Evolutionary conservation across 1,140 invertebrate genomes (phyloP).

Genomic region (Orussus abietinus): DNA sequence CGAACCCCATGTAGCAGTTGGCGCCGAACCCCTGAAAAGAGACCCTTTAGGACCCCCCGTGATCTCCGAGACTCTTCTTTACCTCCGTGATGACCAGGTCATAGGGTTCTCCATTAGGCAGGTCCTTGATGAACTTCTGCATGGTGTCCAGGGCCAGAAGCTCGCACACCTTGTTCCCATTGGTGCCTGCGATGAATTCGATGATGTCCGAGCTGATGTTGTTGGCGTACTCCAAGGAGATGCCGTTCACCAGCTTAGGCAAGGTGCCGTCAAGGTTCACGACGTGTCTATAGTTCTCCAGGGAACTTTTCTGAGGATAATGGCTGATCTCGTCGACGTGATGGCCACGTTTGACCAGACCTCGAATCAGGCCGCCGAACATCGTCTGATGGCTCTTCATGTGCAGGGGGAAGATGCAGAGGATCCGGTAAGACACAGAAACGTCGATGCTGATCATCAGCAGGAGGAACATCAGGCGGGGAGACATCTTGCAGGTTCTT

Average conservation of each 20-base stretch:
- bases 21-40: slow-evolving; percentile 24
- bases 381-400: slow-evolving; percentile 50
- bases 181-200: slow-evolving; percentile 8
- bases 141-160: slow-evolving; percentile 22
- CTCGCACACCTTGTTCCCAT: slow-evolving; percentile 25
- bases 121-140: slow-evolving; percentile 21
- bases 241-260: slow-evolving; percentile 11
- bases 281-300: slow-evolving; percentile 35
- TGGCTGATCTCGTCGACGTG: slow-evolving; percentile 42
- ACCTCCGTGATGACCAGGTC: slow-evolving; percentile 27
- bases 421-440: slow-evolving; percentile 43
- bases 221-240: slow-evolving; percentile 14
- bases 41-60: slow-evolving; percentile 2
- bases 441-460: too few species aligned
- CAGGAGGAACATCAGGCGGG: too few species aligned
- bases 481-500: too few species aligned
- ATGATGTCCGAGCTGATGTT: slow-evolving; percentile 14
- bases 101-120: slow-evolving; percentile 21
- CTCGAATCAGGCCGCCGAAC: slow-evolving; percentile 44
- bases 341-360: slow-evolving; percentile 51
- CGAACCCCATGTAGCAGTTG: slow-evolving; percentile 23
- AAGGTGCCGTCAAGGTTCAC: slow-evolving; percentile 24
- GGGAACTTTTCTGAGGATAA: slow-evolving; percentile 29
- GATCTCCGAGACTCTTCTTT: slow-evolving; percentile 6
- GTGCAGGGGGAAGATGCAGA: slow-evolving; percentile 49